Conservation (phyloP, 2,888 invertebrate genomes). For the Epinotia nisella region DNA sequence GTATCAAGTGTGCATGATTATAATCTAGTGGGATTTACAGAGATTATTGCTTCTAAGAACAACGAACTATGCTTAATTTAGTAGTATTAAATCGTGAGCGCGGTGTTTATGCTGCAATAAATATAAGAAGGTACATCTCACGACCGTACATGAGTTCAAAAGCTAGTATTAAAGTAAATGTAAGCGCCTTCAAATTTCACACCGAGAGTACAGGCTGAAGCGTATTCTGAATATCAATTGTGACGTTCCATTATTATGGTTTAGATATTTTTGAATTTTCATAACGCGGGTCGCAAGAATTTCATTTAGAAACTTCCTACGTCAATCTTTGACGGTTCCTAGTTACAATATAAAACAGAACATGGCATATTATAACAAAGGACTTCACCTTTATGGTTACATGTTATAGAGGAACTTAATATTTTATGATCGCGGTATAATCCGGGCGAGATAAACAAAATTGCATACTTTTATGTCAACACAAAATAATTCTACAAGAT, state of each 20-base stretch:
- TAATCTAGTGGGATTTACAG: neutral
- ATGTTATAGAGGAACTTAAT: constrained; percentile 21
- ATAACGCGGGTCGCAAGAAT: constrained; percentile 20
- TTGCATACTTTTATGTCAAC: constrained; percentile 34
- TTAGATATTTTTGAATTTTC: constrained; percentile 28
- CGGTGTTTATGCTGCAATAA: neutral
- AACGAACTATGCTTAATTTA: neutral
- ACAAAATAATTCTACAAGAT: constrained; percentile 38
- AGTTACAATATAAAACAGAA: constrained; percentile 10
- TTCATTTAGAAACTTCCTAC: constrained; percentile 9
- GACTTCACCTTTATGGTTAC: constrained; percentile 20
- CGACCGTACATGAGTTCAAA: constrained; percentile 34
- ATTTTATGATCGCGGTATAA: constrained; percentile 36
- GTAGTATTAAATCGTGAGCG: neutral
- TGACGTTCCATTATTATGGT: constrained; percentile 33
- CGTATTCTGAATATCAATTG: constrained; percentile 43
- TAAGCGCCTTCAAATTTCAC: constrained; percentile 36
- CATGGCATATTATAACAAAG: constrained; percentile 12
- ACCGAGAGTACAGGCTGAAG: constrained; percentile 25
- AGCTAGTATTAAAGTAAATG: constrained; percentile 42
- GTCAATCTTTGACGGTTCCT: constrained; percentile 11
- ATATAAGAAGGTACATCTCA: constrained; percentile 13
- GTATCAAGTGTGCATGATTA: neutral
- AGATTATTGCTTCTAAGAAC: neutral
- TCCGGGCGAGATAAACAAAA: constrained; percentile 48